Evolutionary conservation across 2,113 vertebrate genomes (phyloP).

Genomic region (Conger conger): DNA sequence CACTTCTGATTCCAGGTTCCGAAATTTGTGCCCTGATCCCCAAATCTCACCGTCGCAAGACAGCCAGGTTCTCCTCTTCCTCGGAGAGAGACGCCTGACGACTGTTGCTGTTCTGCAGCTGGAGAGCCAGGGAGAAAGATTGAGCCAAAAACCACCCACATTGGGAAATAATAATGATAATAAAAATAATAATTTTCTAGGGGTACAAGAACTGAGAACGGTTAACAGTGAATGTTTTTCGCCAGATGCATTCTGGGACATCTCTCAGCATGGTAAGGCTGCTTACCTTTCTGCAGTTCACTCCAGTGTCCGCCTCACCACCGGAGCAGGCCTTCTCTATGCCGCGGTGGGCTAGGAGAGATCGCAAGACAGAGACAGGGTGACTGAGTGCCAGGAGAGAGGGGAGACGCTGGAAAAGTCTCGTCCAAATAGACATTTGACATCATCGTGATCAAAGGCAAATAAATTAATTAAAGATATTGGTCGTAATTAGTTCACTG

Average conservation of each 20-base stretch:
- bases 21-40: background rate
- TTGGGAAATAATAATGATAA: no score
- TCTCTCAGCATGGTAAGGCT: background rate
- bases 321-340: constrained; percentile 62
- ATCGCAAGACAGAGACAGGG: constrained; percentile 36
- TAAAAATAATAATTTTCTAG: no score
- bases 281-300: constrained; percentile 76
- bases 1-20: background rate
- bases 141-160: background rate
- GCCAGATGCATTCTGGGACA: background rate
- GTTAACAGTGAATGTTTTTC: no score
- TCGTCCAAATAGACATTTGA: background rate
- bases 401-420: background rate
- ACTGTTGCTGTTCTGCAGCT: constrained; percentile 68
- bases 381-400: background rate
- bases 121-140: constrained; percentile 24
- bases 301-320: constrained; percentile 50
- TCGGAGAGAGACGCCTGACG: constrained; percentile 80
- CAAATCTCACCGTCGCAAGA: constrained; percentile 82
- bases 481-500: no score
- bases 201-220: no score
- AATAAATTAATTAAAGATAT: no score
- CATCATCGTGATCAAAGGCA: background rate
- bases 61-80: constrained; percentile 91
- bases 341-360: constrained; percentile 64